Evolutionary conservation across 2,113 vertebrate genomes (phyloP).

Genomic region (Daphoenositta chrysoptera): DNA sequence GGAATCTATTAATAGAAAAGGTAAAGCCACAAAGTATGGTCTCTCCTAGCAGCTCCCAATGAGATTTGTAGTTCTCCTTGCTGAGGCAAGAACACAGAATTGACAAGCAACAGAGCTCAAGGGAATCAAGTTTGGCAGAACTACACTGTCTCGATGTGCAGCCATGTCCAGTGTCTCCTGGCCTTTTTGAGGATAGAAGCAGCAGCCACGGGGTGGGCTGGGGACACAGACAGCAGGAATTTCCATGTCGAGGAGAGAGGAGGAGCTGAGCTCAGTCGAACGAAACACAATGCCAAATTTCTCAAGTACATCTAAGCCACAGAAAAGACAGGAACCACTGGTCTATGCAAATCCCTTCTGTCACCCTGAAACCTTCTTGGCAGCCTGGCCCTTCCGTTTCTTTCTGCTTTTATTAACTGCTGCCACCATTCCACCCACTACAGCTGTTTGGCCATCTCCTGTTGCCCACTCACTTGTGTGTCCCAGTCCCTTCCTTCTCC

Average conservation of each 20-base stretch:
- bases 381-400: neutral
- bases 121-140: neutral
- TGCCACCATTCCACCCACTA: neutral
- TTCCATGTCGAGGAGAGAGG: neutral
- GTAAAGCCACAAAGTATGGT: neutral
- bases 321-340: conserved; percentile 6
- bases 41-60: neutral
- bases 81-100: neutral
- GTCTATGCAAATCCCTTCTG: conserved; percentile 35
- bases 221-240: neutral
- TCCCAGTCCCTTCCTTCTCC: neutral
- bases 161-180: neutral
- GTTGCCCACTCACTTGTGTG: neutral
- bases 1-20: neutral
- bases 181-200: neutral
- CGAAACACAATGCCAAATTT: neutral
- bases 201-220: neutral
- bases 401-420: neutral
- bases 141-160: accelerated
- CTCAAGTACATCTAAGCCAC: neutral
- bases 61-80: neutral
- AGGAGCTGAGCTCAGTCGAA: neutral
- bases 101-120: neutral
- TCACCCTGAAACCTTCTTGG: neutral
- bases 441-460: neutral